Evolutionary conservation across 2,888 invertebrate genomes (phyloP).

Genomic region (Hydraecia micacea): DNA sequence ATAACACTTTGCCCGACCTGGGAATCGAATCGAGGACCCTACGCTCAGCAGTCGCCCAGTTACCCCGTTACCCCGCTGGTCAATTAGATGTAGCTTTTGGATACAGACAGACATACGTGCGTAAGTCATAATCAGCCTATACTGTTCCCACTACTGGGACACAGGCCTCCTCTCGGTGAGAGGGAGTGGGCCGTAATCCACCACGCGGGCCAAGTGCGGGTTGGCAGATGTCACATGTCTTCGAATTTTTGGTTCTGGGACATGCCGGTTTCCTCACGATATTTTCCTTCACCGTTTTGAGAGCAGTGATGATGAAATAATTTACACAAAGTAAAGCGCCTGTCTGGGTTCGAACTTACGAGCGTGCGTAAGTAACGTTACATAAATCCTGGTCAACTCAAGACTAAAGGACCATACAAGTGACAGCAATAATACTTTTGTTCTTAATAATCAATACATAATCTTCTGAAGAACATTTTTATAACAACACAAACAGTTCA

Average conservation of each 20-base stretch:
- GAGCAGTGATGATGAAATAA: too few species aligned
- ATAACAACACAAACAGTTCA: slow-evolving; percentile 9
- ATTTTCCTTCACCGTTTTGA: too few species aligned
- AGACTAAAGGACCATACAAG: not conserved
- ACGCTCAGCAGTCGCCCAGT: not conserved
- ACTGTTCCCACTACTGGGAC: too few species aligned
- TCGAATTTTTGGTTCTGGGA: too few species aligned
- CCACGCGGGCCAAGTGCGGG: too few species aligned
- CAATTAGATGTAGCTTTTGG: not conserved
- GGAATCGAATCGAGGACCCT: not conserved
- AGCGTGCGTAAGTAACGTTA: not conserved
- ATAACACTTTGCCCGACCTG: not conserved
- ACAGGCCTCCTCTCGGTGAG: too few species aligned
- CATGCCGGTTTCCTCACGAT: too few species aligned
- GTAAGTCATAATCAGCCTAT: too few species aligned
- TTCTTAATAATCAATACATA: not conserved
- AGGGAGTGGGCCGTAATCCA: too few species aligned
- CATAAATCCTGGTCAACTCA: not conserved
- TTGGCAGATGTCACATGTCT: too few species aligned
- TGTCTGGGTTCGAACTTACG: too few species aligned
- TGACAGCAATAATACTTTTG: not conserved
- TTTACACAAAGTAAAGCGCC: too few species aligned
- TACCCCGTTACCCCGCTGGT: not conserved
- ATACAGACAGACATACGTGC: not conserved
- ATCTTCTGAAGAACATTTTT: not conserved